Conservation (phyloP, 2,888 invertebrate species). For the Amphipoea lucens region DNA sequence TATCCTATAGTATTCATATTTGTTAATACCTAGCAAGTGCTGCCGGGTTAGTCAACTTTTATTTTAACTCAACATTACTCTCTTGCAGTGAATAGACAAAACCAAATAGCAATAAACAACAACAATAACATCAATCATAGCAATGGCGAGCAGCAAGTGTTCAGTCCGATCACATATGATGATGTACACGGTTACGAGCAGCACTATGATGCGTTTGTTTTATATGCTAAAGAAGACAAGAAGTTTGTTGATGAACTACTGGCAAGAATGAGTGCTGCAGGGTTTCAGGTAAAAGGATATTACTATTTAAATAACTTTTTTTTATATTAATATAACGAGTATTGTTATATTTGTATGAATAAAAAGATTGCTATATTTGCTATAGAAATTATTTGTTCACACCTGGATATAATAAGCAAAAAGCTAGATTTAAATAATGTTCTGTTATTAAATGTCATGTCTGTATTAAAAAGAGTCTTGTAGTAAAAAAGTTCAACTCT, state of each 20-base stretch:
- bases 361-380: not conserved
- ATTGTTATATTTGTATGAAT: not conserved
- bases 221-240: slow-evolving; percentile 93
- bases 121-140: slow-evolving; percentile 43
- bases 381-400: not conserved
- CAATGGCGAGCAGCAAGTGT: slow-evolving; percentile 28
- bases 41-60: not conserved
- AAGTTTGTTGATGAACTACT: slow-evolving; percentile 92
- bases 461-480: not conserved
- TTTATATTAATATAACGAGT: not conserved
- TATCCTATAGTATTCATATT: not conserved
- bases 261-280: slow-evolving; percentile 91
- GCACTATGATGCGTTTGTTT: slow-evolving; percentile 94
- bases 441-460: not conserved
- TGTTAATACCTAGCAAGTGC: not conserved
- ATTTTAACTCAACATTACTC: not conserved
- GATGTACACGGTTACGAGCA: slow-evolving; percentile 90
- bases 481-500: not conserved
- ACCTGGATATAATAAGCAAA: not conserved
- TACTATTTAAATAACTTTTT: slow-evolving; percentile 13
- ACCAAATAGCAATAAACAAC: slow-evolving; percentile 60
- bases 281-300: slow-evolving; percentile 89
- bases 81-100: slow-evolving; percentile 53
- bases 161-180: slow-evolving; percentile 83
- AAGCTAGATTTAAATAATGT: not conserved